A percentile compares a stretch with the other conserved stretches of the same genome.
phyloP scores from a whole-genome alignment of 2,797 vertebrate species.

The Atherinosoma microstoma region DNA sequence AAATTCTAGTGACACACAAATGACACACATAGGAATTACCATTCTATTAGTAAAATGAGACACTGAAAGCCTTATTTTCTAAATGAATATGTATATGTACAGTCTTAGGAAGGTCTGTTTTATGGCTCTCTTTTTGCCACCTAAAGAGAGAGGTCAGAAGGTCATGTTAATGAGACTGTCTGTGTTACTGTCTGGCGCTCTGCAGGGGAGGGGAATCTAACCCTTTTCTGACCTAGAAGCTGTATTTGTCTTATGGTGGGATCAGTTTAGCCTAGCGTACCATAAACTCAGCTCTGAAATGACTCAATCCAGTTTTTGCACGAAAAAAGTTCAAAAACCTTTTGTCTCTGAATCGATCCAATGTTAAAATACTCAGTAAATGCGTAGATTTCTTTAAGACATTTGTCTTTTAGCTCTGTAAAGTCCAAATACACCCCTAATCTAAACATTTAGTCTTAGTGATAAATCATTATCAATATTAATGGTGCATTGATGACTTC shows the following conservation, averaged over 20 bases:
- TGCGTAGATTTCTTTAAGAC: background rate
- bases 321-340: background rate
- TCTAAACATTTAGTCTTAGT: background rate
- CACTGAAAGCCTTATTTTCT: background rate
- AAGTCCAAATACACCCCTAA: background rate
- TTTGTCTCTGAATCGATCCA: background rate
- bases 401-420: background rate
- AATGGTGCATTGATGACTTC: background rate
- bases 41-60: constrained; percentile 5
- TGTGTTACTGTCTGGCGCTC: constrained; percentile 28
- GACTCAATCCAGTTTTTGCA: background rate
- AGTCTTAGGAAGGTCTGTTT: background rate
- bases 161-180: constrained; percentile 34
- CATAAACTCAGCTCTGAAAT: background rate
- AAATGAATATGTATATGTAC: background rate
- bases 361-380: background rate
- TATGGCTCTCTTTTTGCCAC: constrained; percentile 18
- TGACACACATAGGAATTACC: background rate
- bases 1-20: background rate
- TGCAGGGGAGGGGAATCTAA: constrained; percentile 31
- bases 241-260: constrained; percentile 7
- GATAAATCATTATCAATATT: background rate
- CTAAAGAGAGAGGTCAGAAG: constrained; percentile 30
- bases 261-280: background rate
- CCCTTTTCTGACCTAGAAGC: constrained; percentile 22